Conservation (phyloP, 2,888 invertebrate species). For the Ceraclea dissimilis region DNA sequence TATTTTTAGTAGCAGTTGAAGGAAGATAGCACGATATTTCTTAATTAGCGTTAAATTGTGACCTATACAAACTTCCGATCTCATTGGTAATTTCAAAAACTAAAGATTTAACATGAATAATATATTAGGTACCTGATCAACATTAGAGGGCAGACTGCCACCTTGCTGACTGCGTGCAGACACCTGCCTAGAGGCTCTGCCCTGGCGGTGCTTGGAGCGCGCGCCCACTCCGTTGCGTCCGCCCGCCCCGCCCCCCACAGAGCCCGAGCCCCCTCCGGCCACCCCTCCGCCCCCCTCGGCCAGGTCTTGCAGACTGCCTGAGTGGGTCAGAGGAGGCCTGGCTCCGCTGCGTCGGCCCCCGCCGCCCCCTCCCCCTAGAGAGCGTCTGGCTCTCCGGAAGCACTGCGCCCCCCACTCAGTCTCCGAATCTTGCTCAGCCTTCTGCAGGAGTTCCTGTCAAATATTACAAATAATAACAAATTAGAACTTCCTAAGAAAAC, state of each 20-base stretch:
- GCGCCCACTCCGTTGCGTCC: slow-evolving; percentile 42
- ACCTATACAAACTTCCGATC: too few relatives aligned
- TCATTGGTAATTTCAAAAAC: too few relatives aligned
- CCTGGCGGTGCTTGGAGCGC: slow-evolving; percentile 19
- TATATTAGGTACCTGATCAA: slow-evolving; percentile 34
- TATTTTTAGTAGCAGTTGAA: too few relatives aligned
- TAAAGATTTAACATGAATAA: too few relatives aligned
- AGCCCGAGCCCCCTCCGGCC: slow-evolving; percentile 31
- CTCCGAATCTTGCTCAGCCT: slow-evolving; percentile 69
- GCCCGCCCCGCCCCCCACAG: slow-evolving; percentile 33
- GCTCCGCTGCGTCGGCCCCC: slow-evolving; percentile 39
- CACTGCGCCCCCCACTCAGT: slow-evolving; percentile 45
- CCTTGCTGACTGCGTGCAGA: slow-evolving; percentile 43
- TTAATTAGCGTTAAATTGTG: too few relatives aligned
- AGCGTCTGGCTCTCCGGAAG: slow-evolving; percentile 37
- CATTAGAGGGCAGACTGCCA: slow-evolving; percentile 45
- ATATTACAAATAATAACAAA: too few relatives aligned
- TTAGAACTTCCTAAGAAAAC: background rate
- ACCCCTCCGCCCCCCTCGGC: slow-evolving; percentile 50
- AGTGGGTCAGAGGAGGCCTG: slow-evolving; percentile 41
- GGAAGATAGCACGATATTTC: too few relatives aligned
- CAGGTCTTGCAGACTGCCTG: slow-evolving; percentile 55
- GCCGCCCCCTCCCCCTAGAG: slow-evolving; percentile 35
- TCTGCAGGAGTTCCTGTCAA: slow-evolving; percentile 62
- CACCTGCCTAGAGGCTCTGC: slow-evolving; percentile 34